Percentiles rank a stretch among this genome's conserved stretches.
Evolutionary conservation across 2,888 invertebrate species (phyloP).

Genomic region (Drosophila mimica): DNA sequence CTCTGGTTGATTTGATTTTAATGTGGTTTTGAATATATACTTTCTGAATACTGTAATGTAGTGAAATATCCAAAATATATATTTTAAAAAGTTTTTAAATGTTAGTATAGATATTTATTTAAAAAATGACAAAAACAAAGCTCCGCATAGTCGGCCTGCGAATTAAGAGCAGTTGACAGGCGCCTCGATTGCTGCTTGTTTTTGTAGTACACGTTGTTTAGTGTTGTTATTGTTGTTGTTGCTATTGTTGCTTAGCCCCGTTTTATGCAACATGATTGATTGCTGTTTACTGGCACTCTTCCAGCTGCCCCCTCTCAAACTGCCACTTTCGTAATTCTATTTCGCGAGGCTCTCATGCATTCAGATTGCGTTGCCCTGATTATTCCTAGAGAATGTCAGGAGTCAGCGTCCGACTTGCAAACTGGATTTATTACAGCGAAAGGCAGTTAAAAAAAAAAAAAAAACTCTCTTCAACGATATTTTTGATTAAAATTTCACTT

Average conservation of each 20-base stretch:
- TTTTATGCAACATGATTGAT: slow-evolving; percentile 62
- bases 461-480: slow-evolving; percentile 5
- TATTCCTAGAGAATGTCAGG: slow-evolving; percentile 55
- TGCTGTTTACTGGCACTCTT: slow-evolving; percentile 61
- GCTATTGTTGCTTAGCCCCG: slow-evolving; percentile 11
- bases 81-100: neutral
- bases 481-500: slow-evolving; percentile 30
- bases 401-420: slow-evolving; percentile 20
- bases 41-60: too few species aligned
- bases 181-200: slow-evolving; percentile 13
- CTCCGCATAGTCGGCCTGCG: neutral
- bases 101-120: too few species aligned
- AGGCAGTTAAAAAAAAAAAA: slow-evolving; percentile 8
- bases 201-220: slow-evolving; percentile 32
- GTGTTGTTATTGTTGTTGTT: slow-evolving; percentile 5
- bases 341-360: slow-evolving; percentile 36
- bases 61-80: neutral
- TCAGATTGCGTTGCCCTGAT: slow-evolving; percentile 40
- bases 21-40: too few species aligned
- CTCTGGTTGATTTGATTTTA: too few species aligned
- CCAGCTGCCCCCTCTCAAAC: slow-evolving; percentile 1
- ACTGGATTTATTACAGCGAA: slow-evolving; percentile 42
- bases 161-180: slow-evolving; percentile 22
- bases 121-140: slow-evolving; percentile 20
- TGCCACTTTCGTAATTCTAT: slow-evolving; percentile 55